Percentiles rank a stretch among this genome's conserved stretches.
Conservation (phyloP, 1,140 invertebrate genomes). For the Bombus haemorrhoidalis region DNA sequence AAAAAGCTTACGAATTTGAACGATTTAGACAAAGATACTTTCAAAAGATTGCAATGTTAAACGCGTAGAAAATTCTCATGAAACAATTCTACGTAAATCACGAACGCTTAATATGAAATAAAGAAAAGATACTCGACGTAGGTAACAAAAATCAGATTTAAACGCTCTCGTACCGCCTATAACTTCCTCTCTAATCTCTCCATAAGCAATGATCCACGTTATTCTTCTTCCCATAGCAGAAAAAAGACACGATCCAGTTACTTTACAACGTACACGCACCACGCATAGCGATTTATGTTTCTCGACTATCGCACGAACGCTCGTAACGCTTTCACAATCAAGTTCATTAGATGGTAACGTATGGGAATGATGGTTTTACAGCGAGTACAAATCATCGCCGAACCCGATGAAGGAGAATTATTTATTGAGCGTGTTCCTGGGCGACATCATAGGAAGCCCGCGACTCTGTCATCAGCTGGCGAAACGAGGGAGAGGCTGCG, state of each 20-base stretch:
- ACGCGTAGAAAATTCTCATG: not conserved
- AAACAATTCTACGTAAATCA: not conserved
- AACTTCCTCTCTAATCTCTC: not conserved
- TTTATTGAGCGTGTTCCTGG: slow-evolving; percentile 91
- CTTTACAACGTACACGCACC: not conserved
- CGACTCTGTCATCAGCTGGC: slow-evolving; percentile 89
- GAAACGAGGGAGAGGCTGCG: slow-evolving; percentile 85
- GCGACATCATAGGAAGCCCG: slow-evolving; percentile 90
- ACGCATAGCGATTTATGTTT: not conserved
- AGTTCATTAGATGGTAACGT: slow-evolving; percentile 5
- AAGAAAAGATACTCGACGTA: not conserved
- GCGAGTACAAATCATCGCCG: slow-evolving; percentile 89
- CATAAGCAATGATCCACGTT: not conserved
- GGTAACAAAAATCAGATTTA: not conserved
- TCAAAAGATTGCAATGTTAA: not conserved
- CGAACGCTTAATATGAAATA: not conserved
- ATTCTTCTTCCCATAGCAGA: no score
- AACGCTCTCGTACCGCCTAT: not conserved
- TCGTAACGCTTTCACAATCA: slow-evolving; percentile 14
- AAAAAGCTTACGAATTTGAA: no score
- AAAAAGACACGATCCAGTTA: slow-evolving; percentile 6
- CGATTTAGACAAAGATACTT: not conserved
- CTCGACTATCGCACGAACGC: not conserved
- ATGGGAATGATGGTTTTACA: slow-evolving; percentile 80
- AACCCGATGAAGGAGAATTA: slow-evolving; percentile 90